Base-by-base conservation (phyloP, 2,888 invertebrate genomes). In the Eupeodes latifasciatus region DNA sequence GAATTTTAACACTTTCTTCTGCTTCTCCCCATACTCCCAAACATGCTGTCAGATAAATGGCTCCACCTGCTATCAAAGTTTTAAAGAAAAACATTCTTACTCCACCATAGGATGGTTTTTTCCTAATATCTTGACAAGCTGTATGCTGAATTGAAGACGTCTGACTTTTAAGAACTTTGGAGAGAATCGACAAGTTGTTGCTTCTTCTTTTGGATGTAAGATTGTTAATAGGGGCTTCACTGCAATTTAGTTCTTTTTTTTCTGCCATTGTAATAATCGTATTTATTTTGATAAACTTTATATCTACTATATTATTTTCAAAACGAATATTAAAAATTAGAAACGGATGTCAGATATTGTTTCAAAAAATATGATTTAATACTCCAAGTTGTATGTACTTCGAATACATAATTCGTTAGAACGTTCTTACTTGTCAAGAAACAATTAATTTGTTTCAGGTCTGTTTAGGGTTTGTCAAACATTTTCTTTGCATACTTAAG, bases 1-100 rank as follows among this genome's bases (percentile, higher is more conserved):
- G 40, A 4, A 85, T 6, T 69, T 69, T 36, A 0, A 12, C 44
- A 16, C 78, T 85, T 10, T 88, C 81, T 0, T 81, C 75, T 34
- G 88, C 19, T 34, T 81, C 84, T 3, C 59, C 81, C 84, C 88
- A 88, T 10, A 88, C 59, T 1, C 88, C 88, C 14, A 88, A 11
- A 0, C 36, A 0, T 11, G 69, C 49, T 36, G 49, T 85, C 0
- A 75, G 12, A 16, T 81, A 88, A 61, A 88, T 44, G 16, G 88
- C 81, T 5, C 88, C 78, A 27, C 44, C 16, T 12, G 61, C 88
- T 7, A 88, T 47, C n/a, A 78, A 5, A 5, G 67, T 6, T 75
- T 88, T 88, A 10, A 81, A 5, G 0, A 88, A 3, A 71, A 87
- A 87, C 6, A 53, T 51, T 11, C 47, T 80, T 1, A 55, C 5